A percentile compares a stretch with the other conserved stretches of the same genome.
phyloP scores from a whole-genome alignment of 2,797 vertebrate genomes.

The Antrozous pallidus region DNA sequence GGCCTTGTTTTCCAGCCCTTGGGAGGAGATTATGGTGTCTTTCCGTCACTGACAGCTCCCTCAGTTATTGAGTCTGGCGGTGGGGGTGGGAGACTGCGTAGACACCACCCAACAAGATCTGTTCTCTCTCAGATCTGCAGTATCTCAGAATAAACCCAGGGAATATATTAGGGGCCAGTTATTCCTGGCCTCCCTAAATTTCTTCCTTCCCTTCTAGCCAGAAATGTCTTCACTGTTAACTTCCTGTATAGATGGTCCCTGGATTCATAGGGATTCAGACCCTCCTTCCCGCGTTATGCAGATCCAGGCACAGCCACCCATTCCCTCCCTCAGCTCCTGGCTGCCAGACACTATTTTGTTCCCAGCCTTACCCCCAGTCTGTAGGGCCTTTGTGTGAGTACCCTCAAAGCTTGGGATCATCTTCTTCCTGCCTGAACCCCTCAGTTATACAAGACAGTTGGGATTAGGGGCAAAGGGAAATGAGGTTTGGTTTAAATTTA shows the following conservation, averaged over 20 bases:
- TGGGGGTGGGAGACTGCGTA: not conserved
- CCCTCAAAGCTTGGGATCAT: not conserved
- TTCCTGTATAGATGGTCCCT: not conserved
- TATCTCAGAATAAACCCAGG: slow-evolving; percentile 24
- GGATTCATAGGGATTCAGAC: not conserved
- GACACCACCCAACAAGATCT: not conserved
- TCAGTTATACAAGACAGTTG: not conserved
- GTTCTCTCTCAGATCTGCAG: not conserved
- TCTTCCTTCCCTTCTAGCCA: not conserved
- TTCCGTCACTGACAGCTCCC: not conserved
- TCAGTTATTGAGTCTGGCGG: not conserved
- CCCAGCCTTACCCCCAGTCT: not conserved
- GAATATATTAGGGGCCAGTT: slow-evolving; percentile 14
- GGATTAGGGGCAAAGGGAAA: not conserved
- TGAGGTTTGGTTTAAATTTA: not conserved
- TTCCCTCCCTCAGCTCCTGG: not conserved
- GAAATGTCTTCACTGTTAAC: not conserved
- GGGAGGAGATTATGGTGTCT: not conserved
- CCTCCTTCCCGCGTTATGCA: not conserved
- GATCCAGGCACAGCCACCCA: not conserved
- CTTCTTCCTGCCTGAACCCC: not conserved
- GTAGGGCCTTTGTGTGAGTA: slow-evolving; percentile 11
- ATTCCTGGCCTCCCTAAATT: not conserved
- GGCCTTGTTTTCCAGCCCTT: slow-evolving; percentile 5
- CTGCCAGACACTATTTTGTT: not conserved